Evolutionary conservation across 2,888 invertebrate species (phyloP), one percentile per base, ranked within the genome.

Genomic region (Cryptocephalus moraei): DNA sequence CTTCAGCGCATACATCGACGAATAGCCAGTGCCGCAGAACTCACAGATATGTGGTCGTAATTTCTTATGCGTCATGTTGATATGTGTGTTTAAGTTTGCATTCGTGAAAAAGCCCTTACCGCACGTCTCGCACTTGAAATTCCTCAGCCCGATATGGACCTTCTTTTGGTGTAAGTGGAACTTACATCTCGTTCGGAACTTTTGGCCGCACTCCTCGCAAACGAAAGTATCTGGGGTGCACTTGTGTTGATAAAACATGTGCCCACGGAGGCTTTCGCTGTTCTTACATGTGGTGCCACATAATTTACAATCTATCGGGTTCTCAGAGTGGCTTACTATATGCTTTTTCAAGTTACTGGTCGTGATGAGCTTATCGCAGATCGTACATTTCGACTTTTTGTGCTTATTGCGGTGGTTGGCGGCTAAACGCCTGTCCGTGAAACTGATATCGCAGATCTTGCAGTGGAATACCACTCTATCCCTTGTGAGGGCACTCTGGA

Each of bases 201-300:
- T 49, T 48, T 54, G 59, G 13, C 61, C 59, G 47, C 67, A 67
- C 38, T 59, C 53, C 46, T 65, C 63, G 52, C 67, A 67, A 44
- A 64, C 58, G 42, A 59, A 61, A 12, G 56, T 49, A 12, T 56
- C 53, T 8, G 59, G 56, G 9, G 60, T 52, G 36, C 57, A 62
- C 45, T 59, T 62, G 47, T 66, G 67, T 46, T 62, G 58, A 46
- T 66, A 62, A 43, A 63, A 62, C 45, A 65, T 62, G 50, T 67
- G 67, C 9, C 63, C 63, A 13, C 62, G 51, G 43, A 67, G 52
- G 53, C 66, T 64, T 44, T 63, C 62, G 9, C 58, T 53, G 51
- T 66, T 67, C 53, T 67, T 66, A 36, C 60, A 62, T 31, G 59
- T 56, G 14, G 57, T 59, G 9, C 65, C 66, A 45, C 66, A 67